phyloP scores from a whole-genome alignment of 1,140 invertebrate species.

The Drosophila guanche region DNA sequence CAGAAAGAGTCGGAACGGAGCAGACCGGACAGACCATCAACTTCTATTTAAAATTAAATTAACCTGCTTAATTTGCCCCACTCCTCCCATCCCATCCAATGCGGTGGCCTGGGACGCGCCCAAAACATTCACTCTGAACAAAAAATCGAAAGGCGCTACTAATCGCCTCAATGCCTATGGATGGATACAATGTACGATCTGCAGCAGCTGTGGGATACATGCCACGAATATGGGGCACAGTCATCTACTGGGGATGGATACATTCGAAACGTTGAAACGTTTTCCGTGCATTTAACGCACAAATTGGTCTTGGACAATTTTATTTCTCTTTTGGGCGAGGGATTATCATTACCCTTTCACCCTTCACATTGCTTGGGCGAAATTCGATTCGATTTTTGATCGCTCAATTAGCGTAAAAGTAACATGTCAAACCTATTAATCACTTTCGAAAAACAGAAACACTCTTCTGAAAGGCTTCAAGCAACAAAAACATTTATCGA shows the following conservation, averaged over 20 bases:
- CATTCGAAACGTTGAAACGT: constrained; percentile 37
- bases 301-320: constrained; percentile 66
- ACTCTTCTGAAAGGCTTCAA: constrained; percentile 20
- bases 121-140: constrained; percentile 71
- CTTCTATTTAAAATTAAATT: constrained; percentile 81
- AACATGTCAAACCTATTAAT: constrained; percentile 81
- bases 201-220: constrained; percentile 53
- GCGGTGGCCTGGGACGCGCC: constrained; percentile 57
- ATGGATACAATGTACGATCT: constrained; percentile 49
- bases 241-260: constrained; percentile 10
- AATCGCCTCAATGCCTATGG: constrained; percentile 72
- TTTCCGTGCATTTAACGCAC: constrained; percentile 74
- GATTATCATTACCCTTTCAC: constrained; percentile 72
- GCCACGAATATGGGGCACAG: constrained; percentile 28
- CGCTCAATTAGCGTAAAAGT: constrained; percentile 82
- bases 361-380: constrained; percentile 66
- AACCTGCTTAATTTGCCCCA: constrained; percentile 77
- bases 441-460: constrained; percentile 67
- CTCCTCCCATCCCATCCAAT: constrained; percentile 27
- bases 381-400: constrained; percentile 76
- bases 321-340: constrained; percentile 24
- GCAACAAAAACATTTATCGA: constrained; percentile 16
- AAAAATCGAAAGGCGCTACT: constrained; percentile 80
- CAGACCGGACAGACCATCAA: constrained; percentile 53
- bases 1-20: constrained; percentile 13